These are phyloP conservation scores for Ennomos erosarius DNA, from an alignment of 2,888 invertebrate species.

Conservation along the genomic window DNA sequence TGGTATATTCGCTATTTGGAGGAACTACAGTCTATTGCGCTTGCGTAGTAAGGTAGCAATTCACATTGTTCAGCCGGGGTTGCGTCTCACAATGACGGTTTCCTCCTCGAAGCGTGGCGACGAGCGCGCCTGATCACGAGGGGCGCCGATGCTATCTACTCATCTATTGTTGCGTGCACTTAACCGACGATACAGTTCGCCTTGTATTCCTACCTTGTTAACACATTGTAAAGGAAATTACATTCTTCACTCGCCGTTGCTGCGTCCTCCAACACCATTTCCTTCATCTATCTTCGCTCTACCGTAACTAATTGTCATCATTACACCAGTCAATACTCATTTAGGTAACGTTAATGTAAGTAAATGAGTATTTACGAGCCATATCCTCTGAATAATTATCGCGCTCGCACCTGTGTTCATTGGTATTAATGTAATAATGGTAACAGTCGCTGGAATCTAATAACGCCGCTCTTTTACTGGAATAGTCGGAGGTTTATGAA, in stretches of 20 bases:
- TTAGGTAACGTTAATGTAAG: conserved; percentile 41
- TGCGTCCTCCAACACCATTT: conserved; percentile 69
- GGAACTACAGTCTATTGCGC: conserved; percentile 42
- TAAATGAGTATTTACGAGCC: conserved; percentile 36
- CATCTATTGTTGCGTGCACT: conserved; percentile 80
- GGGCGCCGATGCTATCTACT: conserved; percentile 79
- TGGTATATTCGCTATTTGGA: conserved; percentile 10
- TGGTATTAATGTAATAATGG: conserved; percentile 33
- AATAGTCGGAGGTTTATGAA: conserved; percentile 40
- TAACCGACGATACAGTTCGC: conserved; percentile 74
- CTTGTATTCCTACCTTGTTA: conserved; percentile 77
- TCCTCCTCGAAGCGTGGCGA: conserved; percentile 57
- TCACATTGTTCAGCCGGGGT: conserved; percentile 43
- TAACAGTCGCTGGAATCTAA: conserved; percentile 29
- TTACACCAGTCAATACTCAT: conserved; percentile 67
- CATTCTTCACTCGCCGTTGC: conserved; percentile 76
- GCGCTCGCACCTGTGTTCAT: conserved; percentile 36
- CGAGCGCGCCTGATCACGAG: conserved; percentile 49
- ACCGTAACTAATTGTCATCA: conserved; percentile 75
- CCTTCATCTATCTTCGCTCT: conserved; percentile 77
- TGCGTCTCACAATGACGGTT: conserved; percentile 44
- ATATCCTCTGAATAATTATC: conserved; percentile 34
- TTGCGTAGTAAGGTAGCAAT: conserved; percentile 40
- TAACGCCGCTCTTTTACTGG: conserved; percentile 32
- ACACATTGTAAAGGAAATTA: conserved; percentile 84